A percentile compares a stretch with the other conserved stretches of the same genome.
Evolutionary conservation across 2,888 invertebrate species (phyloP).

Genomic region (Dasypolia templi): DNA sequence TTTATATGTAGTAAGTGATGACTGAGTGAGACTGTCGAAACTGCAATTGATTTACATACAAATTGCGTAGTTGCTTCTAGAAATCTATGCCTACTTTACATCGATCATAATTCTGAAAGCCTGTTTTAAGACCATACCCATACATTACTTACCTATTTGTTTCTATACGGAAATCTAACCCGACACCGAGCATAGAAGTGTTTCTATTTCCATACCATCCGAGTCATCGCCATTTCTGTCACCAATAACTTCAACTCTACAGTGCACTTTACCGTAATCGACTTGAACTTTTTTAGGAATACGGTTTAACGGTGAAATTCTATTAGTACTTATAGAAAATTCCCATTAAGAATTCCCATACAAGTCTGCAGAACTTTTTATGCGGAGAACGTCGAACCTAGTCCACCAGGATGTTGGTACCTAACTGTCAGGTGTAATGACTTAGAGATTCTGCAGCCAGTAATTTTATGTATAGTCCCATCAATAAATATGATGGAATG

Average conservation of each 20-base stretch:
- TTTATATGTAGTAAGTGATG: neutral
- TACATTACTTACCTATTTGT: neutral
- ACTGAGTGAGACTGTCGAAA: neutral
- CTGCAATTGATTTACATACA: neutral
- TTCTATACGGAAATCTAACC: neutral
- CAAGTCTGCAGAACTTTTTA: conserved; percentile 49
- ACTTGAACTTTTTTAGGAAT: conserved; percentile 22
- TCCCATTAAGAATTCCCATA: conserved; percentile 57
- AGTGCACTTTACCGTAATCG: conserved; percentile 48
- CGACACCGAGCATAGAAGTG: neutral
- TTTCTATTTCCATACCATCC: conserved; percentile 4
- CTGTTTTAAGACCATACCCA: neutral
- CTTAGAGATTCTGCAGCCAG: conserved; percentile 25
- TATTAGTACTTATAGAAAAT: conserved; percentile 48
- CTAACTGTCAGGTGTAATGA: conserved; percentile 47
- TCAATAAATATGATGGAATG: conserved; percentile 53
- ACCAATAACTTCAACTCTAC: conserved; percentile 26
- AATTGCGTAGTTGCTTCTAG: neutral
- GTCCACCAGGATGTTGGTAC: conserved; percentile 32
- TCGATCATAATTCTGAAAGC: neutral
- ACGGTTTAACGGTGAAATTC: conserved; percentile 33
- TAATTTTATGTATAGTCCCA: conserved; percentile 41
- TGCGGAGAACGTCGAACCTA: conserved; percentile 34
- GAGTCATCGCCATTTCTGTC: conserved; percentile 8
- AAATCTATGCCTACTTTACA: neutral